These are phyloP conservation scores for Rattus norvegicus DNA, from an alignment of 2,113 vertebrate genomes.

Conservation along the genomic window GRCr8 NC_086028.1:19110001-19110500, in stretches of 20 bases:
- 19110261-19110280: not conserved
- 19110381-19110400: conserved; percentile 72
- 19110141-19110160: not conserved
- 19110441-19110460: not conserved
- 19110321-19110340: conserved; percentile 69
- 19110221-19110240: not conserved
- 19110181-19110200: fast-evolving
- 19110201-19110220: not conserved
- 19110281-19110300: not conserved
- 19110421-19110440: conserved; percentile 22
- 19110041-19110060: not conserved
- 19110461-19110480: not conserved
- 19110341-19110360: conserved; percentile 67
- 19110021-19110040: not conserved
- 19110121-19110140: too few species aligned
- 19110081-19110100: not conserved
- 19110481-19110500: not conserved
- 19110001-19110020: not conserved
- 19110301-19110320: conserved; percentile 65
- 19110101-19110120: not conserved
- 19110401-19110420: conserved; percentile 52
- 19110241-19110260: not conserved
- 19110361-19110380: conserved; percentile 80
- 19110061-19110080: not conserved
- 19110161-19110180: not conserved